A percentile compares a stretch with the other conserved stretches of the same genome.
phyloP scores from a whole-genome alignment of 1,140 invertebrate genomes.

The Eulimnadia texana region DNA sequence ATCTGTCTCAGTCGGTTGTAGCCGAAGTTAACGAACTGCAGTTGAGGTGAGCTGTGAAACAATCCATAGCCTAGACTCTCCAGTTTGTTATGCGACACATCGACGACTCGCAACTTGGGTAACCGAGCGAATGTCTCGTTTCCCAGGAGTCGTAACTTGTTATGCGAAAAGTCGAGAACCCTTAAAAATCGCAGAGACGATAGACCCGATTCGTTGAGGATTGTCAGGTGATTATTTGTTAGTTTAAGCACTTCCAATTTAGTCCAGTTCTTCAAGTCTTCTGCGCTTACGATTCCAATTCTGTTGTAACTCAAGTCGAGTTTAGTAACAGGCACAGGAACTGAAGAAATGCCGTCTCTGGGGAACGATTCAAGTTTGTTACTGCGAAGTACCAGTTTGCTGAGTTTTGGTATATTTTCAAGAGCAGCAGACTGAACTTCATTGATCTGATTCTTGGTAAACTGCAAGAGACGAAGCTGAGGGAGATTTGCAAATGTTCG shows the following conservation, averaged over 20 bases:
- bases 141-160: conserved; percentile 56
- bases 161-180: conserved; percentile 51
- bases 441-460: conserved; percentile 26
- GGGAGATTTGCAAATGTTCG: conserved; percentile 27
- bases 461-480: conserved; percentile 25
- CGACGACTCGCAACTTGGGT: conserved; percentile 47
- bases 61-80: conserved; percentile 68
- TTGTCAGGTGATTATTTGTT: conserved; percentile 56
- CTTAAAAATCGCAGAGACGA: neutral
- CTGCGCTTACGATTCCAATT: conserved; percentile 57
- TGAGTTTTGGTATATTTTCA: conserved; percentile 24
- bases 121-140: conserved; percentile 71
- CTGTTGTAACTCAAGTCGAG: conserved; percentile 35
- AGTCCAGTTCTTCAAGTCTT: conserved; percentile 49
- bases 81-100: conserved; percentile 55
- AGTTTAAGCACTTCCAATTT: conserved; percentile 55
- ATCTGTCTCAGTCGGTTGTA: conserved; percentile 57
- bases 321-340: conserved; percentile 17
- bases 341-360: conserved; percentile 12
- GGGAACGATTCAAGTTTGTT: conserved; percentile 23
- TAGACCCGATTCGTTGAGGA: conserved; percentile 24
- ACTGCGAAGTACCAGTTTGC: conserved; percentile 25
- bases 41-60: conserved; percentile 76
- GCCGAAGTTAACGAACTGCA: conserved; percentile 62
- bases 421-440: conserved; percentile 26